Conservation (phyloP, 2,888 invertebrate species). For the Onthophagus sagittarius region DNA sequence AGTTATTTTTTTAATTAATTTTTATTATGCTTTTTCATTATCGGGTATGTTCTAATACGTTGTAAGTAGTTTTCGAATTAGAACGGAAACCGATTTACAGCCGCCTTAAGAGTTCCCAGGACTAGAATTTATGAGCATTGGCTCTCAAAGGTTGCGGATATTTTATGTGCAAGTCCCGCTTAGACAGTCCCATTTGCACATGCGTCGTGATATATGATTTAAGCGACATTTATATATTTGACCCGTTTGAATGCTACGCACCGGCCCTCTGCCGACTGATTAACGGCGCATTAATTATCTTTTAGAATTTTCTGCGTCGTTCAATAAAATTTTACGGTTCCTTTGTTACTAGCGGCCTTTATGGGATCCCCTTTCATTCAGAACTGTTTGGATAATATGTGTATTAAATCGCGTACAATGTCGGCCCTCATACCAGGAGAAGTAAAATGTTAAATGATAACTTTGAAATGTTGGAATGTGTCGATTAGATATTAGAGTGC, state of each 20-base stretch:
- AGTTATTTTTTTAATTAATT: neutral
- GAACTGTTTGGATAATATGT: neutral
- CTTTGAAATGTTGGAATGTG: neutral
- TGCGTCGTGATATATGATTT: slow-evolving; percentile 33
- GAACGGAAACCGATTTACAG: neutral
- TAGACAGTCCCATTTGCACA: slow-evolving; percentile 36
- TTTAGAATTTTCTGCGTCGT: slow-evolving; percentile 26
- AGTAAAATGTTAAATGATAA: too few relatives aligned
- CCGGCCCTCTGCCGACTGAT: slow-evolving; percentile 23
- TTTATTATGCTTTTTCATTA: neutral
- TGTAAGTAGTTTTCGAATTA: neutral
- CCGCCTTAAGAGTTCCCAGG: neutral
- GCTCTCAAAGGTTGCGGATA: slow-evolving; percentile 31
- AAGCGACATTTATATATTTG: slow-evolving; percentile 32
- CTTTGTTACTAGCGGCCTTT: neutral
- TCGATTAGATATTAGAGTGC: slow-evolving; percentile 16
- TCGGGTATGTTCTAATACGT: neutral
- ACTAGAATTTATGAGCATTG: slow-evolving; percentile 33
- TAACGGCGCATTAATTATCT: slow-evolving; percentile 32
- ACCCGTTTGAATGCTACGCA: slow-evolving; percentile 16
- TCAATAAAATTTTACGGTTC: slow-evolving; percentile 27
- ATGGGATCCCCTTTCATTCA: neutral
- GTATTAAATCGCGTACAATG: neutral
- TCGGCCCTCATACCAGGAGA: neutral
- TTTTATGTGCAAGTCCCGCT: slow-evolving; percentile 30